Base-by-base conservation (phyloP, 2,888 invertebrate genomes). In the Caenorhabditis macrosperma region DNA sequence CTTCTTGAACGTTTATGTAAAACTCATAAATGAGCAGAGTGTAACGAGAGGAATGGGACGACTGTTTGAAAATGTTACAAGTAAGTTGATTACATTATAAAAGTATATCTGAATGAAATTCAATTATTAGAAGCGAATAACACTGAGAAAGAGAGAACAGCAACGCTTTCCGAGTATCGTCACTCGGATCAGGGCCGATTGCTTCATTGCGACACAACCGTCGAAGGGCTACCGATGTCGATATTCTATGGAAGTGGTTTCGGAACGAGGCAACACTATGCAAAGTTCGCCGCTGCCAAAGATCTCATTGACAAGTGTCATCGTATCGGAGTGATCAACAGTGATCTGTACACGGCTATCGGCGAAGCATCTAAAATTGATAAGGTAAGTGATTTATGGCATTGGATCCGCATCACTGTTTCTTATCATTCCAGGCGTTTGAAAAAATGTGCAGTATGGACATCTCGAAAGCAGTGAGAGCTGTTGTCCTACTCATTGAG, bases 211-310 rank as follows among this genome's bases (percentile, higher is more conserved):
- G 82, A 81, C 38, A 64, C 74, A 0, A 82, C 75, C 10, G 69
- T 85, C 28, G 22, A 48, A 5, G 82, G 82, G 0, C 60, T 83
- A 0, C 83, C 83, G 6, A 44, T 72, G 0, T 61, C 77, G 17
- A 78, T 85, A 22, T 85, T 85, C 64, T 81, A 71, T 30, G 85
- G 85, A 28, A 83, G 82, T 59, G 83, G 85, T 28, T 85, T 81
- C 54, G 83, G 85, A 22, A 26, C 66, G 20, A 52, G 75, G 68
- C 75, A 33, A 10, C 69, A 66, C 24, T 61, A 44, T 17, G 83
- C 85, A 7, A 68, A 81, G 20, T 64, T 57, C 22, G 54, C 83
- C 0, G 82, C 85, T 4, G 78, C 82, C 5, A 85, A 85, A 38
- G 85, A 82, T 52, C 57, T 83, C 5, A 46, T 81, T 10, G 83